Conservation (phyloP, 2,113 vertebrate genomes). For the Urocitellus parryii region DNA sequence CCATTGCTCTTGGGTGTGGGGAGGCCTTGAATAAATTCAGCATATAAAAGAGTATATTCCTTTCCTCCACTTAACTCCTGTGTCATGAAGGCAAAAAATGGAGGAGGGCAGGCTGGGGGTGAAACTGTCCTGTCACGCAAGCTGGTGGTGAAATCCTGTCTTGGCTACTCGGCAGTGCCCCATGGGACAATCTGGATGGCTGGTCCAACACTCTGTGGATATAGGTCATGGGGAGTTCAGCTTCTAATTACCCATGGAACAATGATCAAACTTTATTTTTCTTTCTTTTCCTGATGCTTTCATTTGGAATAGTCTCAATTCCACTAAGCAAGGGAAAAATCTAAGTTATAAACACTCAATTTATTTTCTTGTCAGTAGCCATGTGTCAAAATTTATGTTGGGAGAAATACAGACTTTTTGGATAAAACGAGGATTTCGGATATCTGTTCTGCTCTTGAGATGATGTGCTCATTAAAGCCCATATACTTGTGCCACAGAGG, state of each 20-base stretch:
- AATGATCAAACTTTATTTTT: slow-evolving; percentile 37
- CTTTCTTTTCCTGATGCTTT: slow-evolving; percentile 23
- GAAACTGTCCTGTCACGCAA: not conserved
- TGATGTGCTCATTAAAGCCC: slow-evolving; percentile 10
- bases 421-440: slow-evolving; percentile 28
- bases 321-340: not conserved
- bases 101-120: not conserved
- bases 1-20: not conserved
- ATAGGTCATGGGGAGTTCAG: slow-evolving; percentile 63
- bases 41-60: not conserved
- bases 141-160: slow-evolving; percentile 51
- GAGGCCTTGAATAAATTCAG: not conserved
- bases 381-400: slow-evolving; percentile 45
- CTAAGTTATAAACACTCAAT: not conserved
- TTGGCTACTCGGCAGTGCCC: not conserved
- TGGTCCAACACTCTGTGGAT: not conserved
- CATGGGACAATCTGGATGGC: not conserved
- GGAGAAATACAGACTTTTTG: not conserved
- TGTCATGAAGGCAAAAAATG: not conserved
- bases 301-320: not conserved
- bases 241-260: slow-evolving; percentile 45
- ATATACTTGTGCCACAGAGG: too few relatives aligned
- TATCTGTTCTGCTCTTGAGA: not conserved
- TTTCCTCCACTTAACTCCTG: not conserved
- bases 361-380: slow-evolving; percentile 44